Percentiles rank a stretch among this genome's conserved stretches.
These are phyloP conservation scores for Acronicta psi DNA, from an alignment of 2,888 invertebrate genomes.

Conservation along the genomic window DNA sequence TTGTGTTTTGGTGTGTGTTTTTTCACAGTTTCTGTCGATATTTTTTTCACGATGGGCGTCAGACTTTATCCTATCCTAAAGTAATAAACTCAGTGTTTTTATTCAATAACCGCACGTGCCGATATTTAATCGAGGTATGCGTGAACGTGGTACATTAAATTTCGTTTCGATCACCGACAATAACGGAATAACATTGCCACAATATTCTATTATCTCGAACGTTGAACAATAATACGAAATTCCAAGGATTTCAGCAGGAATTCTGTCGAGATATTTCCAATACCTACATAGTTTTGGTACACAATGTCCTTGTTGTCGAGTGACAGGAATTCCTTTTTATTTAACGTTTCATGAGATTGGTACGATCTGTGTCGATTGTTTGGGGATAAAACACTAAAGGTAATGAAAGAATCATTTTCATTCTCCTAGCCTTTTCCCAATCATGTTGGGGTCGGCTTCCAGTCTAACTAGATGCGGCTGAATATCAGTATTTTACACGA, in stretches of 20 bases:
- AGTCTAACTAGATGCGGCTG: too few species aligned
- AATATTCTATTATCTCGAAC: constrained; percentile 27
- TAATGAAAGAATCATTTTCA: too few species aligned
- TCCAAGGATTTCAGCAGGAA: constrained; percentile 32
- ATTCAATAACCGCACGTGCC: constrained; percentile 3
- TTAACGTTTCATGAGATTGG: constrained; percentile 5
- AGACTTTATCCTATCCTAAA: too few species aligned
- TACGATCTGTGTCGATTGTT: neutral
- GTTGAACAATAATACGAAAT: constrained; percentile 40
- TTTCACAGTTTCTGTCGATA: too few species aligned
- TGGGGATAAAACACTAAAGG: too few species aligned
- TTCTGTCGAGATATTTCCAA: constrained; percentile 25
- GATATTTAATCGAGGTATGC: constrained; percentile 11
- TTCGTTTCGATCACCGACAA: constrained; percentile 11
- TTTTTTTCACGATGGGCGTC: too few species aligned
- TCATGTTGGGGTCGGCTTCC: too few species aligned
- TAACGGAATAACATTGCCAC: constrained; percentile 33
- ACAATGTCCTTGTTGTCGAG: constrained; percentile 6
- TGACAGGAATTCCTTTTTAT: constrained; percentile 8
- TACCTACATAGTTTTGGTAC: constrained; percentile 31
- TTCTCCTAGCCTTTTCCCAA: too few species aligned
- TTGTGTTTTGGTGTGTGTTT: too few species aligned
- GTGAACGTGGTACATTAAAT: constrained; percentile 13
- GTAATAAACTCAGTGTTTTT: constrained; percentile 12
- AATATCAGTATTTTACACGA: too few species aligned